phyloP scores from a whole-genome alignment of 2,888 invertebrate genomes.

The Zelleria hepariella region DNA sequence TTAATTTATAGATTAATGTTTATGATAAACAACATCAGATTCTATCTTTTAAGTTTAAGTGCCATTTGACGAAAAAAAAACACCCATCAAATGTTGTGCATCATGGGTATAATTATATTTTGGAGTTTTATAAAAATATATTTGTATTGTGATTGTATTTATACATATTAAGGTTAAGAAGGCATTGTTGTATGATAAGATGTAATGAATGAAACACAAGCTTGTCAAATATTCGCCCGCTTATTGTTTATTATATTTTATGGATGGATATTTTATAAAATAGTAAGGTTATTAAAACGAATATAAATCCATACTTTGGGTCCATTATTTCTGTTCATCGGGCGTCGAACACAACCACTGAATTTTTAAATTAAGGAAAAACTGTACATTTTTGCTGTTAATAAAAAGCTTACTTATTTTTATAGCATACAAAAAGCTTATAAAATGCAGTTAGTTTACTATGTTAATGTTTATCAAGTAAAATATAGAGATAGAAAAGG shows the following conservation, averaged over 20 bases:
- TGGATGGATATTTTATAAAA: conserved; percentile 33
- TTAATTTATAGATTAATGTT: background rate
- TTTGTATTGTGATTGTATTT: background rate
- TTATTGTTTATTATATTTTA: conserved; percentile 33
- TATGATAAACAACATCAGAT: too few relatives aligned
- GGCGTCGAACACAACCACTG: conserved; percentile 91
- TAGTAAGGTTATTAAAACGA: conserved; percentile 30
- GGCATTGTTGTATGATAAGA: conserved; percentile 12
- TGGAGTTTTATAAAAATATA: background rate
- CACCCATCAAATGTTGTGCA: background rate
- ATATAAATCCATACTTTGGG: conserved; percentile 20
- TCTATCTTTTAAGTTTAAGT: background rate
- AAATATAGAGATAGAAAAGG: too few relatives aligned
- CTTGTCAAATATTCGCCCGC: conserved; percentile 35
- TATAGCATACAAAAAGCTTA: background rate
- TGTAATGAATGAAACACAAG: conserved; percentile 17
- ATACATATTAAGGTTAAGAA: conserved; percentile 2
- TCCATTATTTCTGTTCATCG: conserved; percentile 50
- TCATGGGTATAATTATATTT: background rate
- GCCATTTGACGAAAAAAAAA: background rate
- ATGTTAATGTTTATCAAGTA: too few relatives aligned
- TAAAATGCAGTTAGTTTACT: too few relatives aligned
- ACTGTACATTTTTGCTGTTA: background rate
- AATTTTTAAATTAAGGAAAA: conserved; percentile 60
- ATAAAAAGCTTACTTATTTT: background rate